These are phyloP conservation scores for Todus mexicanus DNA, from an alignment of 2,797 vertebrate genomes.

Conservation along the genomic window DNA sequence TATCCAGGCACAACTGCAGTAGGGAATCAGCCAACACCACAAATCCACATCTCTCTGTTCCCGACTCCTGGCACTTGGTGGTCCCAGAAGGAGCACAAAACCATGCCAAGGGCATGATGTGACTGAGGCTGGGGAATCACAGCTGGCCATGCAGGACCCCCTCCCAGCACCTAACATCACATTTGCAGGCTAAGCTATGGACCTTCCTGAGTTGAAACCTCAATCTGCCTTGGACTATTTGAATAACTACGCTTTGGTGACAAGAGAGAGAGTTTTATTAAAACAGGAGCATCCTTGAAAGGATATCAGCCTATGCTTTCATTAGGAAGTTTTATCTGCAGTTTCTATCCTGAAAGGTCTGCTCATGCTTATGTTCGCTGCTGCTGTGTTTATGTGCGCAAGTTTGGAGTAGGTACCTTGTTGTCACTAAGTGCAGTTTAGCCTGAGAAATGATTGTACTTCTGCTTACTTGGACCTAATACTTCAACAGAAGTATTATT, in stretches of 20 bases:
- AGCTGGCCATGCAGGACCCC: neutral
- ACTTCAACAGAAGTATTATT: neutral
- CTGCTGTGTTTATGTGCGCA: neutral
- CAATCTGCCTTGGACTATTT: neutral
- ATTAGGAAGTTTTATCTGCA: slow-evolving; percentile 7
- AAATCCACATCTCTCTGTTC: neutral
- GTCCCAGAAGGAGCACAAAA: neutral
- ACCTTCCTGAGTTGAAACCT: neutral
- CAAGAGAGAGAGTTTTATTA: neutral
- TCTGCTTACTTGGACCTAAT: neutral
- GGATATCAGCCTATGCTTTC: neutral
- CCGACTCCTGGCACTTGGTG: accelerated
- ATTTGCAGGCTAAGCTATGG: neutral
- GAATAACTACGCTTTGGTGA: neutral
- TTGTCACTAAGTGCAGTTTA: neutral
- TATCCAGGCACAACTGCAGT: neutral
- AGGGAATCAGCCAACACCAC: neutral
- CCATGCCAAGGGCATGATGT: neutral
- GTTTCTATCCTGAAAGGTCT: neutral
- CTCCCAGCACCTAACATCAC: neutral
- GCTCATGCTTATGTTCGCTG: neutral
- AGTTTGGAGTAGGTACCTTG: neutral
- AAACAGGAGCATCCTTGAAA: neutral
- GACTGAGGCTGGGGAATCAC: neutral
- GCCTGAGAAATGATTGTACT: neutral